Conservation (phyloP, 1,140 invertebrate species). For the Luehdorfia chinensis region DNA sequence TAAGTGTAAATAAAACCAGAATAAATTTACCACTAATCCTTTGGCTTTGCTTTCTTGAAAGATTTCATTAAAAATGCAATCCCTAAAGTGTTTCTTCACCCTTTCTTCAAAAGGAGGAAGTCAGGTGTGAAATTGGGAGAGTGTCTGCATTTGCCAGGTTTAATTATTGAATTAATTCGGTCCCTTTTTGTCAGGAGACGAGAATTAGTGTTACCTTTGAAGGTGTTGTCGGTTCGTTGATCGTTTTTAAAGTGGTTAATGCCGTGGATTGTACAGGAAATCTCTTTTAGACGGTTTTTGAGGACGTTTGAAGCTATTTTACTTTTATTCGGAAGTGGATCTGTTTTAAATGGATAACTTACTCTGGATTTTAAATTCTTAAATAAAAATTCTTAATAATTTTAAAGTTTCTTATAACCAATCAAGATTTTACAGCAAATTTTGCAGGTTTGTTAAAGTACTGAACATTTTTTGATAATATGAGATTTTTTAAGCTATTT, state of each 20-base stretch:
- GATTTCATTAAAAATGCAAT: conserved; percentile 60
- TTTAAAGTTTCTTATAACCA: too few relatives aligned
- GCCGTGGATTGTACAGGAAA: conserved; percentile 12
- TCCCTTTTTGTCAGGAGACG: conserved; percentile 29
- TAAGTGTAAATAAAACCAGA: conserved; percentile 9
- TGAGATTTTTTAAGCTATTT: too few relatives aligned
- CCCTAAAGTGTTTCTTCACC: conserved; percentile 39
- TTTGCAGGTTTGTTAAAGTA: too few relatives aligned
- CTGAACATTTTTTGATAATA: too few relatives aligned
- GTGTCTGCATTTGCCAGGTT: conserved; percentile 53
- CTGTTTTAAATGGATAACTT: too few relatives aligned
- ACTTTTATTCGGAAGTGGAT: too few relatives aligned
- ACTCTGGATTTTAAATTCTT: too few relatives aligned
- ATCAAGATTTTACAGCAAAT: too few relatives aligned
- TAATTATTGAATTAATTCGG: conserved; percentile 59
- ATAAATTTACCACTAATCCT: conserved; percentile 5
- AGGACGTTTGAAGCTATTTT: too few relatives aligned
- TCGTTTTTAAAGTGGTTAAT: conserved; percentile 17
- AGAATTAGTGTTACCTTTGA: conserved; percentile 50
- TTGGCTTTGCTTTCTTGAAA: conserved; percentile 21
- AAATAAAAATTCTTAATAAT: too few relatives aligned
- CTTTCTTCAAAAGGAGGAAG: conserved; percentile 44
- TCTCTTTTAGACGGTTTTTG: too few relatives aligned
- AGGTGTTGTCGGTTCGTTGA: conserved; percentile 15
- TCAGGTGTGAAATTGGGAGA: conserved; percentile 64